Conservation (phyloP, 2,888 invertebrate species). For the Oligia strigilis region DNA sequence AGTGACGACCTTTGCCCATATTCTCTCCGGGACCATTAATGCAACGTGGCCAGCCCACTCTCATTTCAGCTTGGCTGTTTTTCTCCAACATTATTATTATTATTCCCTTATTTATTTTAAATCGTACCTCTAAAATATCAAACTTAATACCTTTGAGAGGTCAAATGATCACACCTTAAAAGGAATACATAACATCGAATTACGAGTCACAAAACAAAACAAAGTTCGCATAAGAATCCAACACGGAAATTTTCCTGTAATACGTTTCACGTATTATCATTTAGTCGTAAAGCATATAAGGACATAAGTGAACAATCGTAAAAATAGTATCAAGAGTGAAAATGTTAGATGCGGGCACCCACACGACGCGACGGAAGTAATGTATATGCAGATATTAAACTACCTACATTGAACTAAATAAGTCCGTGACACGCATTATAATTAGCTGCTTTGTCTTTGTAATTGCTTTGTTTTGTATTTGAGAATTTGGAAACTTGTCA, state of each 20-base stretch:
- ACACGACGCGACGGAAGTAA: conserved; percentile 84
- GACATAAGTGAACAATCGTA: conserved; percentile 62
- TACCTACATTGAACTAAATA: conserved; percentile 80
- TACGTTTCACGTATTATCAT: conserved; percentile 39
- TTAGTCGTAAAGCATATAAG: conserved; percentile 47
- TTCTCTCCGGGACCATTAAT: too few species aligned
- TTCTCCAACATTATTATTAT: too few species aligned
- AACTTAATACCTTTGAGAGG: background rate
- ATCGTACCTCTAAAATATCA: background rate
- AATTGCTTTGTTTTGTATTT: conserved; percentile 54
- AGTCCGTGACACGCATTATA: conserved; percentile 78
- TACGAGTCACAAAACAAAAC: background rate
- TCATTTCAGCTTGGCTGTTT: too few species aligned
- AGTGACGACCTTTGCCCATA: background rate
- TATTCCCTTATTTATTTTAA: background rate
- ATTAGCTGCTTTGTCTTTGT: conserved; percentile 63
- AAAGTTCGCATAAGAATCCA: background rate
- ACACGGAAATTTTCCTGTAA: conserved; percentile 28
- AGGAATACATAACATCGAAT: background rate
- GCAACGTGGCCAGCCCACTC: too few species aligned
- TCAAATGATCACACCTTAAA: background rate
- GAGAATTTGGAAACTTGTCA: conserved; percentile 35
- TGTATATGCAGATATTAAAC: conserved; percentile 79
- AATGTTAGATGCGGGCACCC: conserved; percentile 86
- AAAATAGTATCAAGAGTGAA: conserved; percentile 77